Evolutionary conservation across 2,797 vertebrate species (phyloP), one percentile per base, ranked within the genome.

Genomic region (Pangasius macronema): DNA sequence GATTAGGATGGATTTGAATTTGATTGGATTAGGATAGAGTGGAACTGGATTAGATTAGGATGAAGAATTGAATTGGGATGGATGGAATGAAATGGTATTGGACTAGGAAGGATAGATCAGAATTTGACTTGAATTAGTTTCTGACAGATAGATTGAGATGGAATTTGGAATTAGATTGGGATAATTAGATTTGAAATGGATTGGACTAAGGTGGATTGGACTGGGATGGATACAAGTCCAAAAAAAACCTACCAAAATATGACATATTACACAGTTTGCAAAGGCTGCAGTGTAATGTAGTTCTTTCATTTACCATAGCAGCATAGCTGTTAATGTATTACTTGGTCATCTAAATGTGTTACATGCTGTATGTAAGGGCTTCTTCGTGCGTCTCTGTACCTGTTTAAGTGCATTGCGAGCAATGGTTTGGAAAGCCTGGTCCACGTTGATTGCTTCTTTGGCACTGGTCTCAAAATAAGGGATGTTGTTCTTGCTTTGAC

Each of bases 391-490:
- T n/a, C 13, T 49, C 81, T 42, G 16, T 91, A 93, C 92, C 93
- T 93, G 92, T 91, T 92, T 93, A 49, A 93, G 92, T 46, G 92
- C 92, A 49, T 93, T 92, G 9, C 92, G 90, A 72, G 92, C 92
- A 7, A 93, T 93, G 20, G 92, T 93, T 87, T 93, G 92, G 85
- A 93, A 93, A 70, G 92, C 92, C 91, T 93, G 92, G 82, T 93
- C 92, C 87, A 93, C 91, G 30, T 93, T 93, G 85, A 93, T 93
- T 3, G 92, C 92, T 88, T 93, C 92, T 87, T 93, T 93, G 89
- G 92, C 92, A 36, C 92, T 93, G 84, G 92, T 93, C 91, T 93
- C 92, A 49, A 93, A 93, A 87, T 93, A 92, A 5, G 92, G 92
- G 87, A 93, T 93, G 65, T 83, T 91, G 86, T 91, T 93, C 87